Conservation (phyloP, 1,140 invertebrate genomes). For the Dolichoris vasculosae region DNA sequence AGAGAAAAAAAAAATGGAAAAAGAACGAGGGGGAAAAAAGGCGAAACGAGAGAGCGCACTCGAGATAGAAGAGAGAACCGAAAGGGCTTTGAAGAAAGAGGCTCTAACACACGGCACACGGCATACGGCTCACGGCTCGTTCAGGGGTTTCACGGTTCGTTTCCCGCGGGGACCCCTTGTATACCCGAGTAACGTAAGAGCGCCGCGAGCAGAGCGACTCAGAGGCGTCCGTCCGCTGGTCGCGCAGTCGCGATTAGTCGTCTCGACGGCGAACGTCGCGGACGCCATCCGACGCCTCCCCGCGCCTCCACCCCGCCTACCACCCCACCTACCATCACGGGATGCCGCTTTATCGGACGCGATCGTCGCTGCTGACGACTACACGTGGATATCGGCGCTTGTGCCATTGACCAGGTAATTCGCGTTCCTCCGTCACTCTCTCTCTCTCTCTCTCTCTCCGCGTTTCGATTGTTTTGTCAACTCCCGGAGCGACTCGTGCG, state of each 20-base stretch:
- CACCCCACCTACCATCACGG: neutral
- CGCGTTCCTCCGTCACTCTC: neutral
- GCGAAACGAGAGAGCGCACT: neutral
- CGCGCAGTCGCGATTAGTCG: conserved; percentile 18
- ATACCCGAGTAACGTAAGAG: conserved; percentile 9
- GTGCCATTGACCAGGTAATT: neutral
- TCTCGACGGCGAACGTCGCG: neutral
- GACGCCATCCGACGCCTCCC: neutral
- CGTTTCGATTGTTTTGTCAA: neutral
- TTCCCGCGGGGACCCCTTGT: conserved; percentile 49
- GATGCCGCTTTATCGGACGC: no score
- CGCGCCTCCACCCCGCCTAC: neutral
- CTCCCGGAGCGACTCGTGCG: no score
- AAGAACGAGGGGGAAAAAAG: neutral
- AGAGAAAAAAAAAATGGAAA: neutral
- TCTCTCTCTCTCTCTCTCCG: neutral
- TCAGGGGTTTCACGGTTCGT: conserved; percentile 59
- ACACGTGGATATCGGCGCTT: neutral
- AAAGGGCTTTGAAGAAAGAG: conserved; percentile 50
- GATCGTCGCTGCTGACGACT: no score
- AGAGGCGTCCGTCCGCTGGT: neutral
- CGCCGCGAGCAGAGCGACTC: conserved; percentile 34
- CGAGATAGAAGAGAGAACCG: conserved; percentile 3
- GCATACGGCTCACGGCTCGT: neutral
- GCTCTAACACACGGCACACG: no score